phyloP scores from a whole-genome alignment of 2,888 invertebrate genomes.

The Apodemia zela region DNA sequence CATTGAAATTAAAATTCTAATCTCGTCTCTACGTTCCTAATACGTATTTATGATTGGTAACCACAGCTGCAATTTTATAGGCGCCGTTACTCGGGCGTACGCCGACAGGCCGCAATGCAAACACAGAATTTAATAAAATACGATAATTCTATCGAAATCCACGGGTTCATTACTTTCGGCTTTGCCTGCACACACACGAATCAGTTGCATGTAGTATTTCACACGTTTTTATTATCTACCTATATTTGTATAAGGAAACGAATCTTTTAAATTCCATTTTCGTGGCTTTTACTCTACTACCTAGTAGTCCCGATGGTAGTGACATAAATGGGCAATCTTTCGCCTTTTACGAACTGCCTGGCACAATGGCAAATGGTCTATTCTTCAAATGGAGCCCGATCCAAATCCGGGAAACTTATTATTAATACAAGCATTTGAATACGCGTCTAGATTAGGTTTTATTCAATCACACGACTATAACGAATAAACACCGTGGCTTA shows the following conservation, averaged over 20 bases:
- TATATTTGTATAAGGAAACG: neutral
- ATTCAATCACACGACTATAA: too few relatives aligned
- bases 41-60: conserved; percentile 6
- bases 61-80: neutral
- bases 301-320: too few relatives aligned
- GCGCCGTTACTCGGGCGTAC: conserved; percentile 7
- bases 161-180: conserved; percentile 25
- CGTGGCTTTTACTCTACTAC: too few relatives aligned
- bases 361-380: too few relatives aligned
- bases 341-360: too few relatives aligned
- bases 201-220: neutral
- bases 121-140: conserved; percentile 37
- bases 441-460: too few relatives aligned
- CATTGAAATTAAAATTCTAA: conserved; percentile 21
- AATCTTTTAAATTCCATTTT: too few relatives aligned
- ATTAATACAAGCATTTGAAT: too few relatives aligned
- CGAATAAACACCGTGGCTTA: too few relatives aligned
- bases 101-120: conserved; percentile 28
- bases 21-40: conserved; percentile 18
- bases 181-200: conserved; percentile 4
- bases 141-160: conserved; percentile 27
- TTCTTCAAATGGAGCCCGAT: too few relatives aligned
- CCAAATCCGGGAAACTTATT: too few relatives aligned
- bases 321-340: too few relatives aligned
- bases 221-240: neutral